Conservation (phyloP, 2,797 vertebrate genomes). For the Benthosema pterotum region DNA sequence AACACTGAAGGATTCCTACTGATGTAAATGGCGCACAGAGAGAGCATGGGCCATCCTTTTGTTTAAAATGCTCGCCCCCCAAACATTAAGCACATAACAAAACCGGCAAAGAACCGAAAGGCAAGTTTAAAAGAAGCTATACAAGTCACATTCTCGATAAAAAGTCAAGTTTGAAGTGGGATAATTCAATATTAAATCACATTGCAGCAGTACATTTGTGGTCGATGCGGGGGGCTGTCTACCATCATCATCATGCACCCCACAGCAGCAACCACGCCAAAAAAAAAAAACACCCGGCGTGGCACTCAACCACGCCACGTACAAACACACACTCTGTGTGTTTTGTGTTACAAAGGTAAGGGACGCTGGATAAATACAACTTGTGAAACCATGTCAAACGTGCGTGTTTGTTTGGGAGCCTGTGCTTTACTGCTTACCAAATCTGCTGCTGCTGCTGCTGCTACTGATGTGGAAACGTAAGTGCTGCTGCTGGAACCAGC, state of each 20-base stretch:
- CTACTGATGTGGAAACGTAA: constrained; percentile 36
- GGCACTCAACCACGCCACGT: constrained; percentile 40
- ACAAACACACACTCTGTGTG: background rate
- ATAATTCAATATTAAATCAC: background rate
- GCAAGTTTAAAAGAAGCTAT: rapidly evolving
- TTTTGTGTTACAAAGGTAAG: background rate
- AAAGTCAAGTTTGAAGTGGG: background rate
- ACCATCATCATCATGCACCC: constrained; percentile 37
- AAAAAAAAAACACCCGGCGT: constrained; percentile 57
- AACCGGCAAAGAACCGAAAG: background rate
- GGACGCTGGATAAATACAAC: background rate
- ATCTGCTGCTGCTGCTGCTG: constrained; percentile 28
- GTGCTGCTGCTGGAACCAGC: too few species aligned
- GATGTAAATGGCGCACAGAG: constrained; percentile 13
- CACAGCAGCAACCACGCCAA: too few species aligned
- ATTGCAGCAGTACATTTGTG: constrained; percentile 33
- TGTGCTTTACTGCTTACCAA: constrained; percentile 68
- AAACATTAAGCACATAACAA: background rate
- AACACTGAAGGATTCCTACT: too few species aligned
- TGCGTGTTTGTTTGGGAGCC: background rate
- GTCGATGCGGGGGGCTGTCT: constrained; percentile 65
- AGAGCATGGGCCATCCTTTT: background rate
- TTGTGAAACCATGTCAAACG: background rate
- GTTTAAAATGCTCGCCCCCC: constrained; percentile 20
- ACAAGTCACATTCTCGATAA: background rate